Base-by-base conservation (phyloP, 2,113 vertebrate species). In the Pristiophorus japonicus region DNA sequence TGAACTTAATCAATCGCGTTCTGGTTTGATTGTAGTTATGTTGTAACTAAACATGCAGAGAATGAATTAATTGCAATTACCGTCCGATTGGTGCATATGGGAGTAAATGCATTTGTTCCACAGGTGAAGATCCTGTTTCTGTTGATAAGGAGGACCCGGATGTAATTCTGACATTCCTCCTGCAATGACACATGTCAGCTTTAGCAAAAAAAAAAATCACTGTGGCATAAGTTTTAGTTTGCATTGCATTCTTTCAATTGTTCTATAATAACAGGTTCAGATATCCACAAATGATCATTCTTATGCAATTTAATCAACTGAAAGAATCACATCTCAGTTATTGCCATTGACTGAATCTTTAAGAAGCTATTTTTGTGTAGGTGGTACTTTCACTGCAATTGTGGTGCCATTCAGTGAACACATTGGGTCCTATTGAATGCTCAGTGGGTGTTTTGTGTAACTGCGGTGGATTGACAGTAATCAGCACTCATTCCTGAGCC, bases 91-190 rank as follows among this genome's bases (percentile, higher is more conserved):
- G 98, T 99, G 97, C 99, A 99, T 97, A 99, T 98, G 0, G 99
- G 99, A 65, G 98, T 99, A 97, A 99, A 99, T 0, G 99, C 99
- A 0, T 99, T 99, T 96, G 99, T 99, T 96, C 99, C 99, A 63
- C 99, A 99, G 96, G 98, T 98, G 94, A 99, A 99, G 95, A 99
- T 97, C 95, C 98, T 97, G 97, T 99, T 98, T 1, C 98, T 98
- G 20, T 98, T 98, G 96, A 99, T 98, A 96, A 99, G 97, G 55
- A 99, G 98, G 45, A 99, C 99, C 95, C 99, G 98, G 96, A 99
- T 98, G 96, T 99, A 99, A 97, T 99, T 99, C 97, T 99, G 99
- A 97, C 99, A 99, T 96, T 99, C 99, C 96, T 99, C 99, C 99
- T 99, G 97, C 10, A 84, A 96, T 91, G 66, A 47, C 62, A 93